These are phyloP conservation scores for Pseudomyrmex dendroicus DNA, from an alignment of 1,140 invertebrate genomes.

Conservation along the genomic window DNA sequence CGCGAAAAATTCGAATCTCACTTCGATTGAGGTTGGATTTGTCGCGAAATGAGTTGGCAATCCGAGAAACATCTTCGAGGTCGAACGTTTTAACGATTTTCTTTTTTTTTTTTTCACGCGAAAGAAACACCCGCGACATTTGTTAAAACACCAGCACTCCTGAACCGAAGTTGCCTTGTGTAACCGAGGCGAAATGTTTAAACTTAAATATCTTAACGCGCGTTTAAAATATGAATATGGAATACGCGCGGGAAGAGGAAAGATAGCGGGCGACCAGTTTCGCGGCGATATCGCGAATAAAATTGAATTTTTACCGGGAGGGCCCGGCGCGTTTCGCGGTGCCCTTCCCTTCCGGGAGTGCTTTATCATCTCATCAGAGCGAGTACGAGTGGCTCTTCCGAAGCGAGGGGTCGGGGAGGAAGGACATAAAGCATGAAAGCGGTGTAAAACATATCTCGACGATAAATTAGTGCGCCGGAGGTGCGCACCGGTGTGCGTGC, in stretches of 20 bases:
- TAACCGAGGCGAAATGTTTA: neutral
- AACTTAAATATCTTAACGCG: neutral
- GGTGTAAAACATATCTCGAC: slow-evolving; percentile 68
- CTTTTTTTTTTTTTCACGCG: too few species aligned
- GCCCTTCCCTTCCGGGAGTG: slow-evolving; percentile 42
- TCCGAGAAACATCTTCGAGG: neutral
- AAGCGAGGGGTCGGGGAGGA: neutral
- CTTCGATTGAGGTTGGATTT: too few species aligned
- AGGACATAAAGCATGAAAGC: slow-evolving; percentile 56
- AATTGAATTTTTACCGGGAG: slow-evolving; percentile 53
- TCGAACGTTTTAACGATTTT: too few species aligned
- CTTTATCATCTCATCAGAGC: slow-evolving; percentile 66
- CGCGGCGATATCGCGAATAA: slow-evolving; percentile 52
- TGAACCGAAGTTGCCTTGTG: too few species aligned
- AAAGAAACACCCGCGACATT: too few species aligned
- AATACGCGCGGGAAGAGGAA: neutral
- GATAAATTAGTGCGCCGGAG: slow-evolving; percentile 67
- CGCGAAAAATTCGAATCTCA: too few species aligned
- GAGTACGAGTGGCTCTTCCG: slow-evolving; percentile 26
- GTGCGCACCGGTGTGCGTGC: slow-evolving; percentile 38
- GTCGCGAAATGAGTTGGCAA: too few species aligned
- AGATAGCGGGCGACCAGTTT: neutral
- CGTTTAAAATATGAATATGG: slow-evolving; percentile 13
- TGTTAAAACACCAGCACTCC: too few species aligned
- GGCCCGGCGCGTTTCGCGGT: slow-evolving; percentile 13